Conservation (phyloP, 1,140 invertebrate species). For the Trichonephila clavipes region DNA sequence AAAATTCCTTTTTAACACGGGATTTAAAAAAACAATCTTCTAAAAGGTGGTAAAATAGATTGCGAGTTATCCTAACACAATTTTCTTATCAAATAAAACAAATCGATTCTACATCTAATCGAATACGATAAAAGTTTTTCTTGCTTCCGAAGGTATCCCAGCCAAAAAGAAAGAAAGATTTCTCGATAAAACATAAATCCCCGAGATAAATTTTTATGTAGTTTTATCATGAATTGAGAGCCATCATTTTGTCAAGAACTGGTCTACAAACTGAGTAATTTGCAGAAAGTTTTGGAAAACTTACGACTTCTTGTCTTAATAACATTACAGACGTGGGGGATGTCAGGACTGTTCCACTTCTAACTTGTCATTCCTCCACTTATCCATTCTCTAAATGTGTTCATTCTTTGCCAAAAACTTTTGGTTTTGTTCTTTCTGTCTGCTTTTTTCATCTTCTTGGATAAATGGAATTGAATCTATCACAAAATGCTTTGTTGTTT, state of each 20-base stretch:
- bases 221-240: neutral
- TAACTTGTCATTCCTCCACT: slow-evolving; percentile 15
- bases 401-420: neutral
- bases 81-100: too few species aligned
- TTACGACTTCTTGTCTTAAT: slow-evolving; percentile 6
- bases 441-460: neutral
- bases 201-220: neutral
- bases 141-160: neutral
- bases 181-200: neutral
- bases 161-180: too few species aligned
- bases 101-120: neutral
- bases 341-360: neutral
- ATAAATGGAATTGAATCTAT: neutral
- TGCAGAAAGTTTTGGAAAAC: slow-evolving; percentile 16
- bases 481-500: neutral
- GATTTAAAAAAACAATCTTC: too few species aligned
- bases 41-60: too few species aligned
- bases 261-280: neutral
- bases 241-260: neutral
- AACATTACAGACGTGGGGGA: neutral
- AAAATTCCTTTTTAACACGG: too few species aligned
- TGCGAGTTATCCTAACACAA: too few species aligned
- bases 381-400: slow-evolving; percentile 29
- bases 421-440: neutral
- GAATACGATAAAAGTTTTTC: neutral